phyloP scores from a whole-genome alignment of 2,888 invertebrate genomes.

The Alviniconcha strummeri region DNA sequence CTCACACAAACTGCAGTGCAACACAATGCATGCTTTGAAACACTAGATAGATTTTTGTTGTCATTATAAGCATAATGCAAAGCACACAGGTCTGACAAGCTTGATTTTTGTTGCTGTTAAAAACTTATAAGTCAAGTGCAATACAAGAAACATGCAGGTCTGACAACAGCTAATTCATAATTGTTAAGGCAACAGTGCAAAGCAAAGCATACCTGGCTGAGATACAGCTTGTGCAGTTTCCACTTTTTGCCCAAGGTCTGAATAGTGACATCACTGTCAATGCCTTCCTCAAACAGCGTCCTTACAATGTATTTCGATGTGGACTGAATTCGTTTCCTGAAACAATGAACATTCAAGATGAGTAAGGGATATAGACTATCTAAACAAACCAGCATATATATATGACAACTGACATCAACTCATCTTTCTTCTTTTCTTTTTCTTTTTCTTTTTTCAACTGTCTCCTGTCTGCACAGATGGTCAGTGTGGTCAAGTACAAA shows the following conservation, averaged over 20 bases:
- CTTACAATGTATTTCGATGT: constrained; percentile 88
- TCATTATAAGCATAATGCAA: not conserved
- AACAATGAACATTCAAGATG: constrained; percentile 21
- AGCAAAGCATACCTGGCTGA: constrained; percentile 78
- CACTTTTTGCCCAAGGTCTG: constrained; percentile 83
- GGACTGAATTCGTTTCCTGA: constrained; percentile 80
- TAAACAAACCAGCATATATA: no score
- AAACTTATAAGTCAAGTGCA: no score
- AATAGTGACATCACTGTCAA: constrained; percentile 85
- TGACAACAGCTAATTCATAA: no score
- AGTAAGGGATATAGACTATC: no score
- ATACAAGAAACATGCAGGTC: no score
- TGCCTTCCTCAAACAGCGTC: constrained; percentile 84
- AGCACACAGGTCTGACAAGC: not conserved
- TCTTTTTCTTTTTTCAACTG: not conserved
- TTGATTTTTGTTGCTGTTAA: no score
- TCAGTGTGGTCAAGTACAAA: no score
- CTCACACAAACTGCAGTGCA: not conserved
- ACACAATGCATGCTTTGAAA: no score
- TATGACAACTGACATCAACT: no score
- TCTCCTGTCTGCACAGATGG: not conserved
- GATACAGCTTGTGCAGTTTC: constrained; percentile 85
- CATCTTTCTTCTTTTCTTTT: not conserved
- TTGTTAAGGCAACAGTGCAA: no score
- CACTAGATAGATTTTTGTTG: no score